Conservation (phyloP, 53 echinoderm and acorn worm species). For the Arbacia lixula region DNA sequence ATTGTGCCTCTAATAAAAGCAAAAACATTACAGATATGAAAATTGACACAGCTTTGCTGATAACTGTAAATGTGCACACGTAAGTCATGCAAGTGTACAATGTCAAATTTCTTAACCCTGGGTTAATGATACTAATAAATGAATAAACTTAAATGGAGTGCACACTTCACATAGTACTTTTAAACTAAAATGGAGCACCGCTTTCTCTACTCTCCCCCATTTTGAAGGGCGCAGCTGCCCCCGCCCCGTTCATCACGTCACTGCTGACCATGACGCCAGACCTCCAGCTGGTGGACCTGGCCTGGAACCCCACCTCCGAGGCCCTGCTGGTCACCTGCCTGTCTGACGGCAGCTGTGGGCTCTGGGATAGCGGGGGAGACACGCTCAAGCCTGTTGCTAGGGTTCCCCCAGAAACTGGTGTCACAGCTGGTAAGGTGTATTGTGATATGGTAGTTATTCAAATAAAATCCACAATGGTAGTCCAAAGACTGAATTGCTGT, state of each 20-base stretch:
- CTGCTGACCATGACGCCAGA: slow-evolving; percentile 60
- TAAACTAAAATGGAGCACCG: too few relatives aligned
- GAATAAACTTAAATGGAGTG: not conserved
- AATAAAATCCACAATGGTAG: too few relatives aligned
- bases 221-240: not conserved
- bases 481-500: too few relatives aligned
- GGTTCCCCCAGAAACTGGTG: slow-evolving; percentile 47
- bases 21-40: too few relatives aligned
- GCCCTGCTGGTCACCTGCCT: slow-evolving; percentile 75
- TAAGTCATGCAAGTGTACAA: too few relatives aligned
- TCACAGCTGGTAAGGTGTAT: slow-evolving; percentile 89
- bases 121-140: too few relatives aligned
- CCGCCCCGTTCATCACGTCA: slow-evolving; percentile 55
- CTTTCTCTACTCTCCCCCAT: not conserved
- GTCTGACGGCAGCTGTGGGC: slow-evolving; percentile 71
- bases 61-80: too few relatives aligned
- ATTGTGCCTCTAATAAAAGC: too few relatives aligned
- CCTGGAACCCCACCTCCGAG: slow-evolving; percentile 79
- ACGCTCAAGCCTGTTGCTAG: slow-evolving; percentile 24
- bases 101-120: too few relatives aligned
- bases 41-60: too few relatives aligned
- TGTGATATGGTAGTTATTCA: too few relatives aligned
- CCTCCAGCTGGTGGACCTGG: slow-evolving; percentile 66
- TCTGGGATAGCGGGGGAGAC: slow-evolving; percentile 71
- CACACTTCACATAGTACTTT: not conserved